A percentile compares a stretch with the other conserved stretches of the same genome.
Evolutionary conservation across 2,797 vertebrate species (phyloP).

Genomic region (Lepidocolaptes lacrymiger): DNA sequence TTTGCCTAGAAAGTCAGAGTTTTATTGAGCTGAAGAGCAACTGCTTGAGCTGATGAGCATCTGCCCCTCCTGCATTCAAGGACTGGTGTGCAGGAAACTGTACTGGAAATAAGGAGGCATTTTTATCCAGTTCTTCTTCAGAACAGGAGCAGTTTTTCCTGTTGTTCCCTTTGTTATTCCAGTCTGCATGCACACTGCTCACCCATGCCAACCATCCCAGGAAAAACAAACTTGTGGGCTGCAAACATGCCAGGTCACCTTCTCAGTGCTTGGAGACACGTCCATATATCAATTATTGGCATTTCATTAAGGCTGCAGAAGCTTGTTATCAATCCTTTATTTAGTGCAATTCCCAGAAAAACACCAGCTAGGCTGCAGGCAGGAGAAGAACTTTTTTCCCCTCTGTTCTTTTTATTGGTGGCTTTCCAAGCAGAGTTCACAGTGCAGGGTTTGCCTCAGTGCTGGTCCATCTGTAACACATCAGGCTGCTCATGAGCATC

Average conservation of each 20-base stretch:
- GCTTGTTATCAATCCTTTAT: background rate
- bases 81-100: background rate
- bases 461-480: constrained; percentile 27
- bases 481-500: background rate
- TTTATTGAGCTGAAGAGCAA: background rate
- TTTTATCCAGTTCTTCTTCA: background rate
- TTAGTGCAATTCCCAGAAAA: background rate
- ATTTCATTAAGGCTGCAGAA: background rate
- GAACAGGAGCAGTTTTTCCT: background rate
- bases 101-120: background rate
- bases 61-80: background rate
- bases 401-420: background rate
- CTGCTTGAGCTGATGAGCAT: background rate
- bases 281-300: background rate
- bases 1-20: background rate
- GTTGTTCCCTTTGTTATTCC: background rate
- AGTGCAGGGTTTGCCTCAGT: background rate
- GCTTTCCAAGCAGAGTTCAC: background rate
- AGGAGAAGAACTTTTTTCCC: background rate
- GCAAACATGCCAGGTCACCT: background rate
- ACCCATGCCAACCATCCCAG: background rate
- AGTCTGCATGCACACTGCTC: background rate
- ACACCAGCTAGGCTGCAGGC: background rate
- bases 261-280: background rate
- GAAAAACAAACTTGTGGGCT: constrained; percentile 4